A percentile compares a stretch with the other conserved stretches of the same genome.
These are phyloP conservation scores for Parascotia fuliginaria DNA, from an alignment of 2,888 invertebrate species.

Conservation along the genomic window DNA sequence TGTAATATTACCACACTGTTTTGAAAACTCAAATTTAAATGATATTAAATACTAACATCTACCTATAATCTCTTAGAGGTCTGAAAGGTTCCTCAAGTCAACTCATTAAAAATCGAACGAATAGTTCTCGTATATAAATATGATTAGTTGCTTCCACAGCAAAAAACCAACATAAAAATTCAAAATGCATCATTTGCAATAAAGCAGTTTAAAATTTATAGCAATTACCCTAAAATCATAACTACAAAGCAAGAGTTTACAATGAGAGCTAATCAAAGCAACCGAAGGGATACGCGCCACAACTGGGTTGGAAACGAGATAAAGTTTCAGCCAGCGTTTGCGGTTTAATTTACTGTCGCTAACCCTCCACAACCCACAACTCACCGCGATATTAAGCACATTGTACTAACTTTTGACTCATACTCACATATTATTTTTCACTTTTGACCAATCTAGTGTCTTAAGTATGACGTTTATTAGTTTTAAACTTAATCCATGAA, in stretches of 20 bases:
- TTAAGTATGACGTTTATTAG: background rate
- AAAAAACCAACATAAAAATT: too few species aligned
- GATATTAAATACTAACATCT: too few species aligned
- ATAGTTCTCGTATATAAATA: too few species aligned
- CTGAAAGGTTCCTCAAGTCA: too few species aligned
- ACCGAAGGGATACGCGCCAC: conserved; percentile 41
- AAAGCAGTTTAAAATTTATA: background rate
- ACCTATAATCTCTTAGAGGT: too few species aligned
- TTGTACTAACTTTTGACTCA: conserved; percentile 14
- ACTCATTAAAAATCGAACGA: too few species aligned
- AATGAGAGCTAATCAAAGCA: conserved; percentile 53
- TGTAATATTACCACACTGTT: too few species aligned
- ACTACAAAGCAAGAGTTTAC: conserved; percentile 6
- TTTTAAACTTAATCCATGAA: too few species aligned
- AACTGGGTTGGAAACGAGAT: conserved; percentile 64
- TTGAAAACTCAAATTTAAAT: too few species aligned
- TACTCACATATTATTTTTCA: background rate
- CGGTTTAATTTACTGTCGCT: conserved; percentile 61
- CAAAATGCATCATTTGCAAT: too few species aligned
- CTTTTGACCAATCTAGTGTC: background rate
- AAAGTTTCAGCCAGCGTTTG: conserved; percentile 58
- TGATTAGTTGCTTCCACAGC: too few species aligned
- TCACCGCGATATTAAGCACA: conserved; percentile 37
- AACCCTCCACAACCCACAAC: conserved; percentile 28
- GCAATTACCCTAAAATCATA: background rate